These are phyloP conservation scores for Anoplopoma fimbria DNA, from an alignment of 2,113 vertebrate species.

Conservation along the genomic window DNA sequence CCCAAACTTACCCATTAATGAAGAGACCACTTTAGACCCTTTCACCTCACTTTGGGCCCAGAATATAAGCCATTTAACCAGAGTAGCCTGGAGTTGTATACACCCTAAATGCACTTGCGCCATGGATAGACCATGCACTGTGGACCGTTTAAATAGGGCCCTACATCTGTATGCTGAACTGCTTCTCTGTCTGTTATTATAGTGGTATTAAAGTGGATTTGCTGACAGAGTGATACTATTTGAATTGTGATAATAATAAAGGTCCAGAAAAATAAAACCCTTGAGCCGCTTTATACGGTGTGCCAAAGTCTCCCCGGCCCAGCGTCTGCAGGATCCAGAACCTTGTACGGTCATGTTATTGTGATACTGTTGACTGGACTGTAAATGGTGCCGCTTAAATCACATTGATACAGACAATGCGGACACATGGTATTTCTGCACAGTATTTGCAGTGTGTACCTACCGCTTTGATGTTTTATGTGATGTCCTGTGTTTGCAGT, in stretches of 20 bases:
- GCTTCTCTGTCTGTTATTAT: slow-evolving; percentile 10
- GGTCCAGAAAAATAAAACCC: slow-evolving; percentile 24
- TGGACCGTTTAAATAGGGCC: not conserved
- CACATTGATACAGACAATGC: slow-evolving; percentile 45
- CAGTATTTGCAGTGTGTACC: slow-evolving; percentile 18
- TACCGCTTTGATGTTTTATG: slow-evolving; percentile 48
- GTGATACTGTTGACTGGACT: slow-evolving; percentile 44
- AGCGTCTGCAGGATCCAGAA: slow-evolving; percentile 36
- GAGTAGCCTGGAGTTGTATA: not conserved
- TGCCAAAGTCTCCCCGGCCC: slow-evolving; percentile 45
- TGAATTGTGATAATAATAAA: slow-evolving; percentile 27
- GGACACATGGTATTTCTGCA: slow-evolving; percentile 28
- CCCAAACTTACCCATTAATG: too few species aligned
- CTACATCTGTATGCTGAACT: not conserved
- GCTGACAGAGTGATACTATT: slow-evolving; percentile 32
- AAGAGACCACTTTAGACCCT: not conserved
- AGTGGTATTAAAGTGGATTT: slow-evolving; percentile 8
- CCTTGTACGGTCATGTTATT: slow-evolving; percentile 78
- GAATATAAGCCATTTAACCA: not conserved
- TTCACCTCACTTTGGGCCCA: not conserved
- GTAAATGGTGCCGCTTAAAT: slow-evolving; percentile 54
- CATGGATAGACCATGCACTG: not conserved
- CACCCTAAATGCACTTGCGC: not conserved
- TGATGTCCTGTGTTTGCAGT: slow-evolving; percentile 69
- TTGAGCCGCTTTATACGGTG: slow-evolving; percentile 30